phyloP scores from a whole-genome alignment of 2,797 vertebrate genomes.

The Crenichthys baileyi region DNA sequence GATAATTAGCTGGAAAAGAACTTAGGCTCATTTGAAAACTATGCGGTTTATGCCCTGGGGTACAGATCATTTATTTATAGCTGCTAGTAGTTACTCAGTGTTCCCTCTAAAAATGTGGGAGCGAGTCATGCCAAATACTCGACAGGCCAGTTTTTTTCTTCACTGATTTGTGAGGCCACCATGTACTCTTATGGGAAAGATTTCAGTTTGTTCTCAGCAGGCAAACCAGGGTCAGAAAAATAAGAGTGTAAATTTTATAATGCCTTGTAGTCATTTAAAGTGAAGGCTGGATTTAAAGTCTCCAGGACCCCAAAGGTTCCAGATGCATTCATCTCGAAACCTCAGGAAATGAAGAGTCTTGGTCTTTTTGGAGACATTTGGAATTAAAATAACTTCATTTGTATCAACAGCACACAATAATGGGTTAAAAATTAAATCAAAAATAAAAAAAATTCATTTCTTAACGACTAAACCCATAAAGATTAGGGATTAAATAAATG shows the following conservation, averaged over 20 bases:
- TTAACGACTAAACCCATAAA: background rate
- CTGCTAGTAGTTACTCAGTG: constrained; percentile 54
- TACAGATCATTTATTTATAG: constrained; percentile 56
- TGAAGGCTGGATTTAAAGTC: background rate
- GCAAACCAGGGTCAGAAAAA: background rate
- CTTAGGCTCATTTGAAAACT: constrained; percentile 5
- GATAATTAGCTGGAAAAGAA: constrained; percentile 4
- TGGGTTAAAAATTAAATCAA: background rate
- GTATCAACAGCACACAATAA: background rate
- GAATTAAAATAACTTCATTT: background rate
- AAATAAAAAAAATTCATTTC: background rate
- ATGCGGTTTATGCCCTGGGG: constrained; percentile 30
- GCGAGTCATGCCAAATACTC: constrained; percentile 52
- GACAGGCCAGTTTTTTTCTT: constrained; percentile 19
- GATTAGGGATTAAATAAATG: background rate
- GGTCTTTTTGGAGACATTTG: background rate
- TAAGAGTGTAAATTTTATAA: background rate
- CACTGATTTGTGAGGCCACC: constrained; percentile 1
- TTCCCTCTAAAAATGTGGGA: constrained; percentile 73
- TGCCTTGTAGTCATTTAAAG: background rate
- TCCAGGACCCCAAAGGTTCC: background rate
- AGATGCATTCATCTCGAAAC: background rate
- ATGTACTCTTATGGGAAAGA: constrained; percentile 15
- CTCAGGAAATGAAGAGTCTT: background rate
- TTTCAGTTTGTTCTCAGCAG: constrained; percentile 2